Percentiles rank a stretch among this genome's conserved stretches.
Conservation (phyloP, 2,888 invertebrate species). For the Electrophaes corylata region DNA sequence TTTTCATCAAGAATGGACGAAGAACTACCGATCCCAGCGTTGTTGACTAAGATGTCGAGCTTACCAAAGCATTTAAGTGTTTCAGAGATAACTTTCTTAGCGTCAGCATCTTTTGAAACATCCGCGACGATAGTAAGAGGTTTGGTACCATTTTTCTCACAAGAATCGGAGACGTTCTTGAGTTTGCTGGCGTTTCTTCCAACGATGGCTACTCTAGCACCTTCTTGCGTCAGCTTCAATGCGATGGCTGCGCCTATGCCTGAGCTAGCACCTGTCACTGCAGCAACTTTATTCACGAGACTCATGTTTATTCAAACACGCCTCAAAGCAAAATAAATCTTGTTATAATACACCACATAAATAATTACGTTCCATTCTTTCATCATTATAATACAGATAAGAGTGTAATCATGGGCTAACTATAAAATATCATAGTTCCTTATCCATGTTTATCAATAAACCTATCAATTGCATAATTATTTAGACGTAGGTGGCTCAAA, state of each 20-base stretch:
- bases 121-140: conserved; percentile 45
- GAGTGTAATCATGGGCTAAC: too few species aligned
- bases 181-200: conserved; percentile 44
- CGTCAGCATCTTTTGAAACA: conserved; percentile 44
- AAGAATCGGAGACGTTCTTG: conserved; percentile 31
- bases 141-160: conserved; percentile 33
- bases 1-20: conserved; percentile 38
- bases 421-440: too few species aligned
- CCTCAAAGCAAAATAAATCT: background rate
- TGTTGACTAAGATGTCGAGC: conserved; percentile 50
- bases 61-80: conserved; percentile 42
- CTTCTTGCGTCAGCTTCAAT: conserved; percentile 38
- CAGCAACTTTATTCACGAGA: conserved; percentile 48
- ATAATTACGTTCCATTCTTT: too few species aligned
- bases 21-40: conserved; percentile 42
- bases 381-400: too few species aligned
- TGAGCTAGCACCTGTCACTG: conserved; percentile 56
- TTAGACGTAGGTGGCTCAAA: too few species aligned
- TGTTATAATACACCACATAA: background rate
- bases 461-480: too few species aligned
- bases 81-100: conserved; percentile 38
- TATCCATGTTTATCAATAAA: too few species aligned
- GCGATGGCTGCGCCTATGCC: conserved; percentile 59
- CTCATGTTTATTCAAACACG: background rate
- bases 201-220: conserved; percentile 38